These are phyloP conservation scores for Prostheceraeus crozeri DNA, from an alignment of 2,888 invertebrate species.

Conservation along the genomic window DNA sequence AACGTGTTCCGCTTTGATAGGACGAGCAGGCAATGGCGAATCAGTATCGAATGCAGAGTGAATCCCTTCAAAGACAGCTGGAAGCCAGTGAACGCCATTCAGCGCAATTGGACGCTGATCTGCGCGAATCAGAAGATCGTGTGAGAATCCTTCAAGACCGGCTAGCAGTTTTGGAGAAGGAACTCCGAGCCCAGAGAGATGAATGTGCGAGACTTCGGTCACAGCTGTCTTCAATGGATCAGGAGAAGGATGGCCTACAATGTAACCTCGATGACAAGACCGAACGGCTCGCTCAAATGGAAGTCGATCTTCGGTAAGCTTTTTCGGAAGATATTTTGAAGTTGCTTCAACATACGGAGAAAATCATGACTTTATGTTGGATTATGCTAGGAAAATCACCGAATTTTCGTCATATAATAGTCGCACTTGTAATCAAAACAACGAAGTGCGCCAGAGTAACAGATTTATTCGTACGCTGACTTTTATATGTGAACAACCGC, in stretches of 20 bases:
- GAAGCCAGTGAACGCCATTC: conserved; percentile 17
- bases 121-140: conserved; percentile 43
- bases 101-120: conserved; percentile 22
- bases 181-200: conserved; percentile 44
- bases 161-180: conserved; percentile 27
- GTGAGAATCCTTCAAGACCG: conserved; percentile 30
- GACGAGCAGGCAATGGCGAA: neutral
- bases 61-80: conserved; percentile 16
- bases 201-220: conserved; percentile 47
- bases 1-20: too few relatives aligned
- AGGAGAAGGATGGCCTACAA: conserved; percentile 54
- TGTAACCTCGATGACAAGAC: conserved; percentile 52
- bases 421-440: too few relatives aligned
- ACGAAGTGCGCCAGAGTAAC: too few relatives aligned
- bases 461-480: too few relatives aligned
- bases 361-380: too few relatives aligned
- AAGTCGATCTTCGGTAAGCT: conserved; percentile 8
- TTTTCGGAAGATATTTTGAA: too few relatives aligned
- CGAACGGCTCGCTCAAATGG: conserved; percentile 22
- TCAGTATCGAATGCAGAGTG: neutral
- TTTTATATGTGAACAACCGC: too few relatives aligned
- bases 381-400: too few relatives aligned
- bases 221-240: conserved; percentile 50
- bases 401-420: too few relatives aligned
- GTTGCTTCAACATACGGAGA: too few relatives aligned